A percentile compares a stretch with the other conserved stretches of the same genome.
phyloP scores from a whole-genome alignment of 2,797 vertebrate genomes.

The Malacoraja senta region DNA sequence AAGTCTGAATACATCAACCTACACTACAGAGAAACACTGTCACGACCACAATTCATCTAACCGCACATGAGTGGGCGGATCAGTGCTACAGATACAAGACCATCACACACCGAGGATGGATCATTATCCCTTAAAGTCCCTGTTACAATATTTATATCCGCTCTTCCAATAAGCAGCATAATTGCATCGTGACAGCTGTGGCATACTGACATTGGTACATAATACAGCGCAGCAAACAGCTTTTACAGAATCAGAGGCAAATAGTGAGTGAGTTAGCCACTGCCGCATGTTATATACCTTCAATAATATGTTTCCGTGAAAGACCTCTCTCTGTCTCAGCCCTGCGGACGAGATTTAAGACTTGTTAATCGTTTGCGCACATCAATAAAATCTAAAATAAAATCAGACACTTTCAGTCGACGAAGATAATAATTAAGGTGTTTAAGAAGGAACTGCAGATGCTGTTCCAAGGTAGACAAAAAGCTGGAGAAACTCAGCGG shows the following conservation, averaged over 20 bases:
- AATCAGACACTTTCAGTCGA: not conserved
- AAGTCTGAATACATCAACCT: not conserved
- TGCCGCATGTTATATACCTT: slow-evolving; percentile 68
- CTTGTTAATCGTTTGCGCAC: not conserved
- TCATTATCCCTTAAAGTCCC: slow-evolving; percentile 23
- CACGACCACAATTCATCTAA: not conserved
- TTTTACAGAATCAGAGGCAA: not conserved
- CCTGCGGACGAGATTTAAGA: slow-evolving; percentile 57
- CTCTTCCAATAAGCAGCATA: not conserved
- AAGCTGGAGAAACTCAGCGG: no score
- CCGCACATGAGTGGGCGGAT: not conserved
- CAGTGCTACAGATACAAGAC: not conserved
- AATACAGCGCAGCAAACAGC: not conserved
- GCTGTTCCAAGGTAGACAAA: no score
- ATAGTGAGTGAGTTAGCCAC: not conserved
- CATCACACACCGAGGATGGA: not conserved
- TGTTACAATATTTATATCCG: slow-evolving; percentile 2
- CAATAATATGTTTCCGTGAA: slow-evolving; percentile 94
- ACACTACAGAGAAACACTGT: not conserved
- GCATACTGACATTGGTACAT: not conserved
- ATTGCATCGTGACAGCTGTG: not conserved
- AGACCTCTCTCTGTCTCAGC: slow-evolving; percentile 93
- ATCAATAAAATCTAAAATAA: not conserved
- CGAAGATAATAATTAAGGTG: not conserved
- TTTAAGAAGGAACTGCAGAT: no score